phyloP scores from a whole-genome alignment of 2,113 vertebrate genomes.

The Geococcyx californianus region DNA sequence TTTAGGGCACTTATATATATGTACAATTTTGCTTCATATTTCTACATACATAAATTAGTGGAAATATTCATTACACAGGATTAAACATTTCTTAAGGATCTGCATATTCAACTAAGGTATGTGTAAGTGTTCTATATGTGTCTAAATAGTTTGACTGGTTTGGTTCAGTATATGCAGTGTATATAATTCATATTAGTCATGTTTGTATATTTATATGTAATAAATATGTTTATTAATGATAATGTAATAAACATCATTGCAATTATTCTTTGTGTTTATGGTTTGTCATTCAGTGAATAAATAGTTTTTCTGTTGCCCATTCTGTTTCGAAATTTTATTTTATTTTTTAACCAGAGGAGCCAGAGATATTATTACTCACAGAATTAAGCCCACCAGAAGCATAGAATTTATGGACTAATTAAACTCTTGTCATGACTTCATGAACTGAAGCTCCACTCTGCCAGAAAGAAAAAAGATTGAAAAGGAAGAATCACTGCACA shows the following conservation, averaged over 20 bases:
- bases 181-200: not conserved
- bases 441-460: not conserved
- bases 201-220: not conserved
- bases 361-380: not conserved
- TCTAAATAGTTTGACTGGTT: not conserved
- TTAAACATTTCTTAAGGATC: not conserved
- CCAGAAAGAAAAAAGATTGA: not conserved
- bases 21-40: not conserved
- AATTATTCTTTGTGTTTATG: not conserved
- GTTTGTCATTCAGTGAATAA: not conserved
- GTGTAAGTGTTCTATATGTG: rapidly evolving
- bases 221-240: not conserved
- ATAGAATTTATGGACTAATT: not conserved
- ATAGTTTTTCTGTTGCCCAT: not conserved
- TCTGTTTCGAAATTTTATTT: not conserved
- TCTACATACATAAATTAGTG: not conserved
- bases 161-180: not conserved
- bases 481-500: not conserved
- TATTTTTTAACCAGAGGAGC: not conserved
- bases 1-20: rapidly evolving
- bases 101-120: not conserved
- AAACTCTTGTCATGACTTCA: not conserved
- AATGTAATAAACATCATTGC: not conserved
- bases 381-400: not conserved
- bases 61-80: not conserved